Conservation (phyloP, 2,797 vertebrate species). For the Passerculus sandwichensis region DNA sequence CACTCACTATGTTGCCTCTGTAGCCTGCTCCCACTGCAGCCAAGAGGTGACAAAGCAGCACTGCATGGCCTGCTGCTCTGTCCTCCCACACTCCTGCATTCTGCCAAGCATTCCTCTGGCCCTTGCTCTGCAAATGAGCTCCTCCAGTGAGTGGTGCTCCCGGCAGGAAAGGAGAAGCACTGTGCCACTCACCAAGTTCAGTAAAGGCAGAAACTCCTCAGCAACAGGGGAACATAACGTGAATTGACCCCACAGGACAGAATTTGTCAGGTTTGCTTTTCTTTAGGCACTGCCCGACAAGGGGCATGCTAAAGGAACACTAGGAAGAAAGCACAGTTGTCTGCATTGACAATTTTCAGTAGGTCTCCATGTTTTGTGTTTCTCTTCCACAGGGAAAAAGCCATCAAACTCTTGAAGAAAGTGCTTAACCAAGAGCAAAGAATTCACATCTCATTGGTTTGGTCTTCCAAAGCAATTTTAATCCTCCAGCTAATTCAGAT, state of each 20-base stretch:
- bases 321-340: background rate
- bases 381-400: constrained; percentile 44
- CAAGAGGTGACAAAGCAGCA: background rate
- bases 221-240: background rate
- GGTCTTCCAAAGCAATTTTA: background rate
- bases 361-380: background rate
- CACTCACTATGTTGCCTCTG: background rate
- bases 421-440: background rate
- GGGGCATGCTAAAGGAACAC: background rate
- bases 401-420: background rate
- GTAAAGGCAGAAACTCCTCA: background rate
- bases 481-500: background rate
- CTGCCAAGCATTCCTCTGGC: too few relatives aligned
- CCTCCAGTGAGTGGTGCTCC: background rate
- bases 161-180: background rate
- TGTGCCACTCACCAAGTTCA: background rate
- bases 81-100: background rate
- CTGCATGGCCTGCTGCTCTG: background rate
- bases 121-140: background rate
- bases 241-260: background rate
- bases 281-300: background rate
- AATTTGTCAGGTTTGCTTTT: background rate
- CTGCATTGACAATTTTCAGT: background rate
- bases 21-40: background rate
- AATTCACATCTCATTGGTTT: background rate